Percentiles rank a stretch among this genome's conserved stretches.
These are phyloP conservation scores for Mormyrus proboscirostris DNA, from an alignment of 2,797 vertebrate species.

Conservation along the genomic window DNA sequence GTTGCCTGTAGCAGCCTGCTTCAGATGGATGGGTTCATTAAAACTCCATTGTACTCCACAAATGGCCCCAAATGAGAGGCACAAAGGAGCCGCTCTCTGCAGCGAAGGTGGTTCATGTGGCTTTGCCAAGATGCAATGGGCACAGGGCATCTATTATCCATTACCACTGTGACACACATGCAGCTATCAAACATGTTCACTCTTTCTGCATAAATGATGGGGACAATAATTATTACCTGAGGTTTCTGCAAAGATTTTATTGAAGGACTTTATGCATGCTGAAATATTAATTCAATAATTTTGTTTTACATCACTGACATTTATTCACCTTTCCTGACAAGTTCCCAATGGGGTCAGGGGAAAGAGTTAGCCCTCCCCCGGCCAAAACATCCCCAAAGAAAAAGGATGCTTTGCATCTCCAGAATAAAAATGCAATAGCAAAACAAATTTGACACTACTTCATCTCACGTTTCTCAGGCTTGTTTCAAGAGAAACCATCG, in stretches of 20 bases:
- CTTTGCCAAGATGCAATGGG: not conserved
- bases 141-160: not conserved
- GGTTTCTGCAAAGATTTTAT: not conserved
- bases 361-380: not conserved
- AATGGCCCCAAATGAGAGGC: not conserved
- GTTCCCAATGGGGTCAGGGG: not conserved
- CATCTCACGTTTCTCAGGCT: not conserved
- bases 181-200: not conserved
- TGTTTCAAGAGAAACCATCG: not conserved
- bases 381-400: not conserved
- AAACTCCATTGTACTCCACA: constrained; percentile 1
- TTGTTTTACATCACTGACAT: not conserved
- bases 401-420: not conserved
- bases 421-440: not conserved
- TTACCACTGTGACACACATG: not conserved
- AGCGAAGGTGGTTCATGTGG: not conserved
- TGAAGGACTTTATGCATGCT: not conserved
- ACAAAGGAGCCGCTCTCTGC: not conserved
- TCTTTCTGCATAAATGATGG: not conserved
- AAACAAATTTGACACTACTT: not conserved
- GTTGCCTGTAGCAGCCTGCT: not conserved
- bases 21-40: constrained; percentile 5
- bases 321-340: not conserved
- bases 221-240: not conserved
- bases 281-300: too few species aligned